Evolutionary conservation across 2,797 vertebrate genomes (phyloP), one percentile per base, ranked within the genome.

Genomic region (Petrocephalus schoutedeni): DNA sequence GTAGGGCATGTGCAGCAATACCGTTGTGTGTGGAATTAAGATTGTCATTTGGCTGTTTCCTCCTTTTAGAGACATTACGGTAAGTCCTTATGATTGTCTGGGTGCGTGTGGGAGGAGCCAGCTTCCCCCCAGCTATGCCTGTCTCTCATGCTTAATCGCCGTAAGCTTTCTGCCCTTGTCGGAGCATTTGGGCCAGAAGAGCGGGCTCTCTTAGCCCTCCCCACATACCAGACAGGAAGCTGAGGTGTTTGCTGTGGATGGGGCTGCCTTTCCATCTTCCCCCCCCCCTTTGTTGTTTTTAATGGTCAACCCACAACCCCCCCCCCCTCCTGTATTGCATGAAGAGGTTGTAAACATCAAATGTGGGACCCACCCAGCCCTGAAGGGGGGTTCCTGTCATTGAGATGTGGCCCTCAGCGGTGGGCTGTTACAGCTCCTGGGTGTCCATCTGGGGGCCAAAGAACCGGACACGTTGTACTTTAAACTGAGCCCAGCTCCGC

Each of bases 291-390:
- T 80, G 58, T 56, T 89, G 87, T 91, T 88, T 41, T 90, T 90
- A 88, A 90, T 91, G 92, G 93, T 92, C 91, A 93, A 90, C 90
- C 92, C 89, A 90, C 51, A 23, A 87, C 54, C 5, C 92, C 41
- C 41, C 41, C 41, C 41, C 36, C 36, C 41, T 4, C 41, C 49
- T 32, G 89, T 87, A 90, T 77, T 84, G 89, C 89, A 88, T 90
- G 54, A 87, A 92, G 91, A 91, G 61, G 90, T 92, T 93, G 88
- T 95, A 94, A 95, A 95, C 92, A 92, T 91, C 89, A 89, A 91
- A 91, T 90, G 21, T 88, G 87, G 51, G 16, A 59, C 89, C 23
- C 87, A 89, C 88, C 85, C n/a, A 90, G 71, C 91, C 91, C 88
- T 87, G 90, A 92, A 89, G 91, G 71, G 54, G 71, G 89, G 84